phyloP scores from a whole-genome alignment of 1,140 invertebrate species.

The Temnothorax curvispinosus region DNA sequence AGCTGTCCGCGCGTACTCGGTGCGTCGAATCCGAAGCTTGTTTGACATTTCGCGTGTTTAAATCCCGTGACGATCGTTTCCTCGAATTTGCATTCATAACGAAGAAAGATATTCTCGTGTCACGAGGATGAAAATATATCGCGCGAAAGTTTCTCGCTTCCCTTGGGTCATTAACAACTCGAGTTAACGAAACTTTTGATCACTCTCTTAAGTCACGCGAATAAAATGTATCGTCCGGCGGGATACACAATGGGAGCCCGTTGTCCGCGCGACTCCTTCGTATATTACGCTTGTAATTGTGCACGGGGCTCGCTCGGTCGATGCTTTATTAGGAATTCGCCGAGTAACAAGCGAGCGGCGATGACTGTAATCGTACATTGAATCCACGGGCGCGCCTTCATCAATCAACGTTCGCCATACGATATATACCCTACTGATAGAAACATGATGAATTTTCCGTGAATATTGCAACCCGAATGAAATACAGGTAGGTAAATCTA shows the following conservation, averaged over 20 bases:
- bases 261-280: not conserved
- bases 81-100: not conserved
- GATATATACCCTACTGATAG: not conserved
- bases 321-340: slow-evolving; percentile 44
- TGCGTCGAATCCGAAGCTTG: not conserved
- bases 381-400: not conserved
- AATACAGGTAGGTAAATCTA: not conserved
- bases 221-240: not conserved
- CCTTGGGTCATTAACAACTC: not conserved
- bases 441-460: slow-evolving; percentile 4
- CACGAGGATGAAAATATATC: not conserved
- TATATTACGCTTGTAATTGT: slow-evolving; percentile 15
- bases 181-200: not conserved
- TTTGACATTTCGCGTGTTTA: not conserved
- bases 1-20: not conserved
- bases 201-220: not conserved
- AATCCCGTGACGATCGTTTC: not conserved
- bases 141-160: not conserved
- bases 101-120: not conserved
- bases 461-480: not conserved
- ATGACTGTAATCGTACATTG: slow-evolving; percentile 3
- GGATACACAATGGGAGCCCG: not conserved
- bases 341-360: slow-evolving; percentile 6
- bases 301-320: not conserved
- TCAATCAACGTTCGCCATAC: not conserved